Evolutionary conservation across 2,888 invertebrate genomes (phyloP).

Genomic region (Lasius fuliginosus): DNA sequence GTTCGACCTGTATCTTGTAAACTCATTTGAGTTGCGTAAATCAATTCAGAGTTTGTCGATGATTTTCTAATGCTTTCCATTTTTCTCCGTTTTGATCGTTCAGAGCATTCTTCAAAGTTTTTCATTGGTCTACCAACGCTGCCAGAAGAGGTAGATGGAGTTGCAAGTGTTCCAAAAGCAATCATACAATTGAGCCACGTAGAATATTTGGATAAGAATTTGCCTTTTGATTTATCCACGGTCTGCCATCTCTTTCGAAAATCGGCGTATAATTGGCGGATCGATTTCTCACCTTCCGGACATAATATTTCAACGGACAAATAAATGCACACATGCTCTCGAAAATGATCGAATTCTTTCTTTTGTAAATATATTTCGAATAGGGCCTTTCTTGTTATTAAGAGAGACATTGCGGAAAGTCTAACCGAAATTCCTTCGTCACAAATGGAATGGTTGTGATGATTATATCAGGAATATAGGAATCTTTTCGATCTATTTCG

Average conservation of each 20-base stretch:
- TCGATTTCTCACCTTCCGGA: neutral
- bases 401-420: neutral
- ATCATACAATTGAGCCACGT: neutral
- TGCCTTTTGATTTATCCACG: constrained; percentile 16
- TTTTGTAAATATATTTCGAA: neutral
- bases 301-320: constrained; percentile 2
- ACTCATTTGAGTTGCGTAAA: neutral
- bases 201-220: constrained; percentile 11
- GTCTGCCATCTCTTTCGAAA: neutral
- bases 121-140: neutral
- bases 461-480: too few relatives aligned
- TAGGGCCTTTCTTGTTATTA: neutral
- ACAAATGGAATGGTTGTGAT: too few relatives aligned
- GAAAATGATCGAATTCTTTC: constrained; percentile 2
- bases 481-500: too few relatives aligned
- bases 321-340: neutral
- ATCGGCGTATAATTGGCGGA: neutral
- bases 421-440: neutral
- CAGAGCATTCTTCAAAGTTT: constrained; percentile 8
- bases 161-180: constrained; percentile 3
- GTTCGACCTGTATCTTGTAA: constrained; percentile 7
- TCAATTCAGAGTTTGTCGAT: neutral
- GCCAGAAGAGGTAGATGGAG: neutral
- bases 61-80: neutral
- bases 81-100: constrained; percentile 11